A percentile compares a stretch with the other conserved stretches of the same genome.
phyloP scores from a whole-genome alignment of 2,113 vertebrate genomes.

The Oreocharis arfaki region DNA sequence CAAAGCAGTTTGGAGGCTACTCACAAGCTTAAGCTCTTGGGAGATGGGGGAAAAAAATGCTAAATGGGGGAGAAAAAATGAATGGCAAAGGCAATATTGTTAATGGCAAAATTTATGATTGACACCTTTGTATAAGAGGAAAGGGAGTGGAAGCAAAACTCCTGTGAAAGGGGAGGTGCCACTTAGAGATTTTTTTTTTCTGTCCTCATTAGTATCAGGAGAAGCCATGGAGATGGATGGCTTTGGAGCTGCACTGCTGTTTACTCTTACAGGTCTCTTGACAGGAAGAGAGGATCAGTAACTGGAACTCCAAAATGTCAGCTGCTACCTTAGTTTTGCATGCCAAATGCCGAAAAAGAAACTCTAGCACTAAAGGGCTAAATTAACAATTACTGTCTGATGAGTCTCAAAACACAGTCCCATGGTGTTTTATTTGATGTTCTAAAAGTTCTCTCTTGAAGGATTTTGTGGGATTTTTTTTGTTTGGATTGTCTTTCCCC shows the following conservation, averaged over 20 bases:
- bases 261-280: neutral
- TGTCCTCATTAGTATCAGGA: neutral
- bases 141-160: neutral
- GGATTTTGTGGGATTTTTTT: neutral
- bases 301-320: neutral
- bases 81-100: neutral
- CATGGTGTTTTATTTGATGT: neutral
- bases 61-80: neutral
- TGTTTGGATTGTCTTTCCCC: neutral
- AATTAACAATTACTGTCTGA: neutral
- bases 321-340: neutral
- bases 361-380: neutral
- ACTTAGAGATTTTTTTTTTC: neutral
- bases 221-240: neutral
- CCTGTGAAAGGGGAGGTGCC: fast-evolving
- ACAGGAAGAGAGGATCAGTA: neutral
- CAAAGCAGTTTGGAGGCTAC: neutral
- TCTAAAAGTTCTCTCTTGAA: neutral
- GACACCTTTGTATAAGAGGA: neutral
- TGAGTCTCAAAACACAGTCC: neutral
- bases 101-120: neutral
- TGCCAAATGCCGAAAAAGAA: neutral
- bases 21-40: neutral
- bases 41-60: too few species aligned
- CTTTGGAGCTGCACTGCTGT: neutral